A percentile compares a stretch with the other conserved stretches of the same genome.
Evolutionary conservation across 2,888 invertebrate species (phyloP).

Genomic region (Athalia circularis): DNA sequence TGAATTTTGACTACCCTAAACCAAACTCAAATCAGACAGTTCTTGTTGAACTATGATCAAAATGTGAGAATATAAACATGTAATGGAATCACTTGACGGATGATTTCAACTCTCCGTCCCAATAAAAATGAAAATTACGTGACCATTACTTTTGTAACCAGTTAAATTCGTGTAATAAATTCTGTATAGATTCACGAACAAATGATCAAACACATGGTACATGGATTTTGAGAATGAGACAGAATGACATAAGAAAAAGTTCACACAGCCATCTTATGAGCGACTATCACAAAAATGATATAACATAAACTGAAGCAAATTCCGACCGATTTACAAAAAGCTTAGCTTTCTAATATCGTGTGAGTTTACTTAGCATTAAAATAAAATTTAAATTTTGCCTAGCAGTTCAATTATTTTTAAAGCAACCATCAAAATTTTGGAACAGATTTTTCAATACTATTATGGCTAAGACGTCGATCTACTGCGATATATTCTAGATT

Average conservation of each 20-base stretch:
- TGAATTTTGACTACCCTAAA: background rate
- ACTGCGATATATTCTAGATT: slow-evolving; percentile 5
- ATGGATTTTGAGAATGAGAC: background rate
- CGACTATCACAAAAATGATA: background rate
- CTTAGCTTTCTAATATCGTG: background rate
- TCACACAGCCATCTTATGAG: background rate
- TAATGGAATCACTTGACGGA: no score
- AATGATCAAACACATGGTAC: no score
- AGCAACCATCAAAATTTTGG: background rate
- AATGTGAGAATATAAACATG: no score
- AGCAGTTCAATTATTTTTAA: background rate
- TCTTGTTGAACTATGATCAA: no score
- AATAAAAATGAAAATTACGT: no score
- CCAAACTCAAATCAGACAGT: background rate
- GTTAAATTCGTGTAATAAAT: no score
- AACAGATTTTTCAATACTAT: background rate
- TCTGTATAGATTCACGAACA: no score
- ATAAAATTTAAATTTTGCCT: background rate
- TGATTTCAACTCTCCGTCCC: no score
- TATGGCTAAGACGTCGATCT: slow-evolving; percentile 9
- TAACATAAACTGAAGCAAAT: slow-evolving; percentile 39
- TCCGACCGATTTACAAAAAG: background rate
- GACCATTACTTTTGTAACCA: no score
- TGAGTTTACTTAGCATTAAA: background rate
- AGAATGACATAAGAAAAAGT: background rate